These are phyloP conservation scores for Meiosimyza platycephala DNA, from an alignment of 2,888 invertebrate species.

Conservation along the genomic window DNA sequence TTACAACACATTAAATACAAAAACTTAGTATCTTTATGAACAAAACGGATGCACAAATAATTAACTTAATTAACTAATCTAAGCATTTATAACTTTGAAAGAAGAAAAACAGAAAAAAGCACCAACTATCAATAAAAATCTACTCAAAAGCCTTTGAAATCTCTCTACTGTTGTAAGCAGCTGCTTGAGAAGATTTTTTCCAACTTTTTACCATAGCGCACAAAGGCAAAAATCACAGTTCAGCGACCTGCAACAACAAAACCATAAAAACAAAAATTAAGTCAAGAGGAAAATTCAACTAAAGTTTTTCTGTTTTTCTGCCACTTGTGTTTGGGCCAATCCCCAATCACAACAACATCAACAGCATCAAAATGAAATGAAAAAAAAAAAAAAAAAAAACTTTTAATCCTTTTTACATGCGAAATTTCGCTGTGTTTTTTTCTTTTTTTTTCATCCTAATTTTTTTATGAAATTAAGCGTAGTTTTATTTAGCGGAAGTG, in stretches of 20 bases:
- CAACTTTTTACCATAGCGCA: background rate
- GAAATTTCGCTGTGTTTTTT: background rate
- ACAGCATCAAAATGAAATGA: slow-evolving; percentile 1
- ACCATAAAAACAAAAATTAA: slow-evolving; percentile 21
- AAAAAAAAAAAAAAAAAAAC: background rate
- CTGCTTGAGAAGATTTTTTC: too few relatives aligned
- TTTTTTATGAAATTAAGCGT: slow-evolving; percentile 19
- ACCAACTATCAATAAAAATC: slow-evolving; percentile 8
- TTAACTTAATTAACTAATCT: slow-evolving; percentile 28
- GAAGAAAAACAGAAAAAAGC: too few relatives aligned
- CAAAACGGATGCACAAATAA: slow-evolving; percentile 1
- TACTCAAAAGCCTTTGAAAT: slow-evolving; percentile 6
- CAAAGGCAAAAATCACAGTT: slow-evolving; percentile 19
- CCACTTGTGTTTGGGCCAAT: too few relatives aligned
- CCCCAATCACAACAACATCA: too few relatives aligned
- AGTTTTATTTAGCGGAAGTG: slow-evolving; percentile 31
- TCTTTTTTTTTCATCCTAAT: background rate
- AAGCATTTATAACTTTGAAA: slow-evolving; percentile 12
- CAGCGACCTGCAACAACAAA: slow-evolving; percentile 18
- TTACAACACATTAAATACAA: too few relatives aligned
- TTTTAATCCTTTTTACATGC: slow-evolving; percentile 19
- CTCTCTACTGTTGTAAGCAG: background rate
- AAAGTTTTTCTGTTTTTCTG: slow-evolving; percentile 7
- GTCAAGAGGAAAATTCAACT: background rate
- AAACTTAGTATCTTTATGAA: too few relatives aligned